A percentile compares a stretch with the other conserved stretches of the same genome.
Conservation (phyloP, 2,797 vertebrate genomes). For the Coccyzus lansbergi region DNA sequence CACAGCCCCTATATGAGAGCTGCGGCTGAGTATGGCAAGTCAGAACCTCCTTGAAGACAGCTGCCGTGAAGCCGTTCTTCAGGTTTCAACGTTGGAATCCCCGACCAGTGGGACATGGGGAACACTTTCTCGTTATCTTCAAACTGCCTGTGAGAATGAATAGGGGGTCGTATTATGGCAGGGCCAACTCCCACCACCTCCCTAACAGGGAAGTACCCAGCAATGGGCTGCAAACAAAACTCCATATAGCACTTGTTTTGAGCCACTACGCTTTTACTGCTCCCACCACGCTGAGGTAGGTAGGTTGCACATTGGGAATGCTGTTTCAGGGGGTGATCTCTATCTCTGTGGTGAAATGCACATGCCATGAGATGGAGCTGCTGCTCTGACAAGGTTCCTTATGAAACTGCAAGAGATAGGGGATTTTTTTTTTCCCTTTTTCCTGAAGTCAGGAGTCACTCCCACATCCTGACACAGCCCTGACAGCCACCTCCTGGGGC, state of each 20-base stretch:
- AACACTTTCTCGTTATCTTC: background rate
- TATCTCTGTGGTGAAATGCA: conserved; percentile 20
- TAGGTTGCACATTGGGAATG: background rate
- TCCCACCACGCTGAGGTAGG: background rate
- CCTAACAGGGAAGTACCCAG: background rate
- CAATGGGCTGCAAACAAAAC: background rate
- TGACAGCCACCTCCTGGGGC: conserved; percentile 19
- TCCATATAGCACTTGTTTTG: fast-evolving
- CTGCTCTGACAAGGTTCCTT: conserved; percentile 46
- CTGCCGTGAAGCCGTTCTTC: background rate
- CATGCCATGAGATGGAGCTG: conserved; percentile 62
- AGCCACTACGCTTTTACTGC: fast-evolving
- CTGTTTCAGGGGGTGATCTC: background rate
- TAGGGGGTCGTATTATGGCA: fast-evolving
- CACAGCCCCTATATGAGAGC: background rate
- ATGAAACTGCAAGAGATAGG: background rate
- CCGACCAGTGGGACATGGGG: fast-evolving
- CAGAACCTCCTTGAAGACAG: background rate
- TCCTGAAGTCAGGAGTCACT: background rate
- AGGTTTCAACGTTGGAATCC: background rate
- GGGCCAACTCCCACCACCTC: background rate
- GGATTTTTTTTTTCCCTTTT: background rate
- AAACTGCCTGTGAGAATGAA: background rate
- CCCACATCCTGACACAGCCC: background rate
- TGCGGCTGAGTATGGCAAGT: background rate